Conservation (phyloP, 2,888 invertebrate species). For the Sabatieria punctata region DNA sequence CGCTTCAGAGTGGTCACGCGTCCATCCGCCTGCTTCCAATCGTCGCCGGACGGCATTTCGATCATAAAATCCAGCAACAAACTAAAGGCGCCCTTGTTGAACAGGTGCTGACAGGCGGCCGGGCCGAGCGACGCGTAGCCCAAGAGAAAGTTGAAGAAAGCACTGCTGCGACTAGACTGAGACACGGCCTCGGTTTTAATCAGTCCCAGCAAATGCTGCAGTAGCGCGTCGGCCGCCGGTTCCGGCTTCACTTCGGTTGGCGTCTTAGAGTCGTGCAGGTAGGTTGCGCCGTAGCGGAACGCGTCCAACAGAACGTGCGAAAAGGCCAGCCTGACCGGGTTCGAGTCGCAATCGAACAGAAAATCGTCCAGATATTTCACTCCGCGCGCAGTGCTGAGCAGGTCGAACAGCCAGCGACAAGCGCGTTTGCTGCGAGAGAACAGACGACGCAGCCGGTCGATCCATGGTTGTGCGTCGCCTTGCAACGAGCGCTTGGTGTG, state of each 20-base stretch:
- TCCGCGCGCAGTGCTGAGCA: not conserved
- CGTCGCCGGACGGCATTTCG: conserved; percentile 24
- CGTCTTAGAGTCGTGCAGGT: not conserved
- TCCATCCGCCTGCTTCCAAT: not conserved
- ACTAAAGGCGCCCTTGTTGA: conserved; percentile 33
- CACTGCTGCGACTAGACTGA: not conserved
- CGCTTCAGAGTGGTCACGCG: conserved; percentile 27
- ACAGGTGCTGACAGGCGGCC: conserved; percentile 35
- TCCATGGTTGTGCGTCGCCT: not conserved
- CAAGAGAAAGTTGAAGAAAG: conserved; percentile 4
- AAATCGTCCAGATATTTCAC: not conserved
- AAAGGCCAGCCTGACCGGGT: not conserved
- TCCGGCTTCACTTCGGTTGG: not conserved
- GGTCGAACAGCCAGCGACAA: not conserved
- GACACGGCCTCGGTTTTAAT: conserved; percentile 1
- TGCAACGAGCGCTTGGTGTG: conserved; percentile 2
- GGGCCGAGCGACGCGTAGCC: conserved; percentile 22
- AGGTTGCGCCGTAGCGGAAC: not conserved
- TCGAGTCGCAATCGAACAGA: conserved; percentile 3
- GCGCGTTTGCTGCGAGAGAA: not conserved
- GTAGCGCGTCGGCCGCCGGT: not conserved
- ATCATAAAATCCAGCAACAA: conserved; percentile 34
- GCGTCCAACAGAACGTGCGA: not conserved
- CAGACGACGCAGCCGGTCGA: not conserved
- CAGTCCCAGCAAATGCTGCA: not conserved